Evolutionary conservation across 2,113 vertebrate species (phyloP).

Genomic region (Cyrtonyx montezumae): DNA sequence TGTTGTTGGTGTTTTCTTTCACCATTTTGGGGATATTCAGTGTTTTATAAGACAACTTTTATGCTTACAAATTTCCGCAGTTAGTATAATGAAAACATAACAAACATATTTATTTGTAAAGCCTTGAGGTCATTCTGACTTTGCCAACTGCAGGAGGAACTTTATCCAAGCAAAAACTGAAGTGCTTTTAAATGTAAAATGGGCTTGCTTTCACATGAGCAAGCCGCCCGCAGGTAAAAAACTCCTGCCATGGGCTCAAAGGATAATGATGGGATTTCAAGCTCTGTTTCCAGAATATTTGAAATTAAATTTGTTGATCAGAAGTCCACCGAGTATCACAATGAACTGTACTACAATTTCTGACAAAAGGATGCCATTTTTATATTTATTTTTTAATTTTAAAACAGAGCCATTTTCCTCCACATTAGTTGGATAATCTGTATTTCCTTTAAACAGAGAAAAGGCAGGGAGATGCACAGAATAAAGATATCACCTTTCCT

Average conservation of each 20-base stretch:
- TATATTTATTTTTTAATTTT: background rate
- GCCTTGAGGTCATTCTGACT: conserved; percentile 63
- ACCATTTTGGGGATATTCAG: background rate
- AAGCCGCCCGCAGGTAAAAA: conserved; percentile 62
- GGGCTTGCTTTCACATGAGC: conserved; percentile 66
- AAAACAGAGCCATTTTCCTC: background rate
- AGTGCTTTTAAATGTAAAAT: conserved; percentile 75
- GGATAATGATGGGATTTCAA: conserved; percentile 39
- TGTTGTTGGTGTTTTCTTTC: background rate
- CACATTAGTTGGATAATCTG: background rate
- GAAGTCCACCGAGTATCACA: background rate
- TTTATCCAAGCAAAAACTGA: conserved; percentile 69
- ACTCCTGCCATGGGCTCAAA: conserved; percentile 16
- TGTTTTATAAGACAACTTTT: background rate
- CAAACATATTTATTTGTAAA: conserved; percentile 50
- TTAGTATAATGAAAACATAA: conserved; percentile 25
- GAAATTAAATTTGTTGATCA: conserved; percentile 19
- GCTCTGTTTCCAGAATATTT: conserved; percentile 35
- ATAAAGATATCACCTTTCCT: background rate
- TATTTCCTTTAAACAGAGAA: background rate
- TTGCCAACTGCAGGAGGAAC: conserved; percentile 60
- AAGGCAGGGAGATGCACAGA: background rate
- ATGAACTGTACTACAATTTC: background rate
- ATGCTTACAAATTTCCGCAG: background rate
- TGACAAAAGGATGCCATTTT: background rate